Percentiles rank a stretch among this genome's conserved stretches.
Evolutionary conservation across 2,888 invertebrate species (phyloP).

Genomic region (Orchesellides sinensis): DNA sequence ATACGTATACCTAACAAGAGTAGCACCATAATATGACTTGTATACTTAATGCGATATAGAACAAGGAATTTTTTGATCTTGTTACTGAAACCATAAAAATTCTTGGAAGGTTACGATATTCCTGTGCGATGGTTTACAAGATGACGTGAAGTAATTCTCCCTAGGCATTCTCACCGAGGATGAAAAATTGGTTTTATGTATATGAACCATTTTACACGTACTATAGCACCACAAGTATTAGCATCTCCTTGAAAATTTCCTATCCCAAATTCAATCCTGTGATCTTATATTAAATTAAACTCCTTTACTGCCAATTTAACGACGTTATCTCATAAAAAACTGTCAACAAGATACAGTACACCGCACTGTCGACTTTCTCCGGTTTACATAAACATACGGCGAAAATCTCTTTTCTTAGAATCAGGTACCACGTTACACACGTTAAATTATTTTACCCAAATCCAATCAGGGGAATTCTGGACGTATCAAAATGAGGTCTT

Average conservation of each 20-base stretch:
- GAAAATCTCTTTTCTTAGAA: conserved; percentile 25
- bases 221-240: conserved; percentile 30
- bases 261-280: not conserved
- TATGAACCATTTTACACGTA: too few relatives aligned
- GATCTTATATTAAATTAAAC: not conserved
- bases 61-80: conserved; percentile 47
- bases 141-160: conserved; percentile 40
- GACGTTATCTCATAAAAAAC: not conserved
- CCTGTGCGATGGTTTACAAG: conserved; percentile 43
- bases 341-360: not conserved
- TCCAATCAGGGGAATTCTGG: too few relatives aligned
- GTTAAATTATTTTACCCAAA: too few relatives aligned
- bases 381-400: not conserved
- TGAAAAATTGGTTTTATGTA: conserved; percentile 62
- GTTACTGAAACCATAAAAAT: conserved; percentile 57
- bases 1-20: conserved; percentile 47
- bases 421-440: conserved; percentile 33
- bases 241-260: conserved; percentile 1
- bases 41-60: conserved; percentile 33
- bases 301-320: not conserved
- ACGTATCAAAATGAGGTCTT: too few relatives aligned
- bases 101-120: conserved; percentile 47
- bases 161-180: conserved; percentile 3
- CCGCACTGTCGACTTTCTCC: not conserved
- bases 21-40: conserved; percentile 37